Percentiles rank a stretch among this genome's conserved stretches.
These are phyloP conservation scores for Gallinago undulata DNA, from an alignment of 2,113 vertebrate genomes.

Conservation along the genomic window DNA sequence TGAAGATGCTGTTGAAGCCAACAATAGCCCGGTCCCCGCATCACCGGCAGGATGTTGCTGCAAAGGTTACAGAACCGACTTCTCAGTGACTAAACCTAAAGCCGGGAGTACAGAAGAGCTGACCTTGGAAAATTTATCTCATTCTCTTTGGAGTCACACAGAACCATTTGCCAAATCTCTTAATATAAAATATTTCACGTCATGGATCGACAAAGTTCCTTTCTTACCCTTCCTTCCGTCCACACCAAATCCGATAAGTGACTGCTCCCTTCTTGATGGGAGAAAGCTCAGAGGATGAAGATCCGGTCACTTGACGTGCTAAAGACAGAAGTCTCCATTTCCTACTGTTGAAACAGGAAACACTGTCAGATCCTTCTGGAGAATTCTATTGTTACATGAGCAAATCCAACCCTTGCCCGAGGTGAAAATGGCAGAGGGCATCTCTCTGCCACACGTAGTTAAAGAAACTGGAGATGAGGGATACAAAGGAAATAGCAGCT, in stretches of 20 bases:
- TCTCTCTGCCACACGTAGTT: neutral
- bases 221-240: conserved; percentile 55
- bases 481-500: neutral
- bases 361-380: conserved; percentile 21
- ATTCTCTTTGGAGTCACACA: conserved; percentile 11
- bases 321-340: neutral
- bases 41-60: conserved; percentile 26
- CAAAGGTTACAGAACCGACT: neutral
- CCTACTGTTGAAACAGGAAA: conserved; percentile 36
- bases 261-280: neutral
- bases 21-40: neutral
- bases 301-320: conserved; percentile 3
- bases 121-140: conserved; percentile 35
- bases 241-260: conserved; percentile 17
- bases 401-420: neutral
- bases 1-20: neutral
- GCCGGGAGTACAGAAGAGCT: neutral
- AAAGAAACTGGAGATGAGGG: neutral
- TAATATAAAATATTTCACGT: conserved; percentile 32
- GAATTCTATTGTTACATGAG: neutral
- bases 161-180: neutral
- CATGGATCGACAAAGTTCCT: conserved; percentile 24
- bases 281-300: conserved; percentile 29
- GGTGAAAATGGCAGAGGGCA: conserved; percentile 17
- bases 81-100: neutral